These are phyloP conservation scores for Acipenser ruthenus DNA, from an alignment of 2,797 vertebrate species.

Conservation along the genomic window DNA sequence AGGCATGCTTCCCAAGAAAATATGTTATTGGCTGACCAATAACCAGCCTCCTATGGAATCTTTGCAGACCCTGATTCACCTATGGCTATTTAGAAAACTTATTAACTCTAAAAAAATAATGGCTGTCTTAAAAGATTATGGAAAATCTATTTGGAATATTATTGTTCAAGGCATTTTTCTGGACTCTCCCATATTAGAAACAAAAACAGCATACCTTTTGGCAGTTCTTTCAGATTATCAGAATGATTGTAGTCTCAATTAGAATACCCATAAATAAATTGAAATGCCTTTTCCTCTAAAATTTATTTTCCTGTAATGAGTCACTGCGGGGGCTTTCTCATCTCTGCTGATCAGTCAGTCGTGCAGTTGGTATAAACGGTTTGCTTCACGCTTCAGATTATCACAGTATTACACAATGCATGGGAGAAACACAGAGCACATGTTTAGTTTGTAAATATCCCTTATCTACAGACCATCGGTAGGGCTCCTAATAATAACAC, in stretches of 20 bases:
- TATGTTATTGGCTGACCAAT: too few species aligned
- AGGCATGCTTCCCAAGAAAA: too few species aligned
- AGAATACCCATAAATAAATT: slow-evolving; percentile 56
- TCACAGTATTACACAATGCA: slow-evolving; percentile 19
- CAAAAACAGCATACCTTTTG: slow-evolving; percentile 34
- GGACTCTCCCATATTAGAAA: too few species aligned
- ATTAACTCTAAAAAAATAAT: slow-evolving; percentile 18
- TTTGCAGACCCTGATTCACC: too few species aligned
- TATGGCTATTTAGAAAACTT: slow-evolving; percentile 21
- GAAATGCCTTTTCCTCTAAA: slow-evolving; percentile 21
- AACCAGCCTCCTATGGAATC: too few species aligned
- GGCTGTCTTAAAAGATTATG: slow-evolving; percentile 44
- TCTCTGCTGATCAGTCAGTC: slow-evolving; percentile 48
- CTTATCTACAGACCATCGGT: background rate
- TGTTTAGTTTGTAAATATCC: background rate
- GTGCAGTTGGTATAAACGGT: slow-evolving; percentile 38
- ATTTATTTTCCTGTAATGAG: slow-evolving; percentile 42
- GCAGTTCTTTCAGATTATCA: slow-evolving; percentile 43
- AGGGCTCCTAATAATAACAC: background rate
- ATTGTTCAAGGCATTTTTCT: slow-evolving; percentile 4
- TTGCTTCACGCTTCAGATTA: slow-evolving; percentile 33
- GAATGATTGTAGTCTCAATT: slow-evolving; percentile 40
- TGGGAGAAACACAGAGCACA: slow-evolving; percentile 10
- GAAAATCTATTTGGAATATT: slow-evolving; percentile 32
- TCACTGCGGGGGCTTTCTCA: slow-evolving; percentile 59